phyloP scores from a whole-genome alignment of 2,797 vertebrate species.

The Capromys pilorides region DNA sequence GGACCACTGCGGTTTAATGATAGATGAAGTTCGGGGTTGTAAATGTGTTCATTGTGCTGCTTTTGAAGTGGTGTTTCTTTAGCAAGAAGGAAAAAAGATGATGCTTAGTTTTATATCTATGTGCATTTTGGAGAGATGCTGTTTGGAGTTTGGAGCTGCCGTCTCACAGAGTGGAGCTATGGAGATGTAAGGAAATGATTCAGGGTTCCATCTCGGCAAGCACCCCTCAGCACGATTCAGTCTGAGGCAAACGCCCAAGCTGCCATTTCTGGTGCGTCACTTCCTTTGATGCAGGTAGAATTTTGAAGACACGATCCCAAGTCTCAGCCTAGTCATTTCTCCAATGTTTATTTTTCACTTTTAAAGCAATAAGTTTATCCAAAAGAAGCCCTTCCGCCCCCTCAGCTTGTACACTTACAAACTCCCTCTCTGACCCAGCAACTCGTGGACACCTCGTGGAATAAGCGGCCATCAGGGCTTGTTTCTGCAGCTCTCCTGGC shows the following conservation, averaged over 20 bases:
- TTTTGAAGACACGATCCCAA: slow-evolving; percentile 42
- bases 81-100: slow-evolving; percentile 47
- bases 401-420: neutral
- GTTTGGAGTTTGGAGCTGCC: slow-evolving; percentile 41
- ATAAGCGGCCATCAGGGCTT: slow-evolving; percentile 30
- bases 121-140: neutral
- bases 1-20: slow-evolving; percentile 43
- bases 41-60: slow-evolving; percentile 37
- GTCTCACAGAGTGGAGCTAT: slow-evolving; percentile 21
- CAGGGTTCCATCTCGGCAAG: slow-evolving; percentile 43
- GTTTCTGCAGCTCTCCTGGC: neutral
- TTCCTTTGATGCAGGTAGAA: slow-evolving; percentile 55
- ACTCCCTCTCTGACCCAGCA: neutral
- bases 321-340: slow-evolving; percentile 53
- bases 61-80: slow-evolving; percentile 52
- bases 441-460: slow-evolving; percentile 19
- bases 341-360: neutral
- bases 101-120: slow-evolving; percentile 54
- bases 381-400: slow-evolving; percentile 14
- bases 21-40: slow-evolving; percentile 56
- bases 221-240: neutral
- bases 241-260: neutral
- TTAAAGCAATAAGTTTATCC: slow-evolving; percentile 55
- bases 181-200: slow-evolving; percentile 51
- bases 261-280: slow-evolving; percentile 24